phyloP scores from a whole-genome alignment of 2,888 invertebrate genomes.

The Pristionchus fissidentatus region DNA sequence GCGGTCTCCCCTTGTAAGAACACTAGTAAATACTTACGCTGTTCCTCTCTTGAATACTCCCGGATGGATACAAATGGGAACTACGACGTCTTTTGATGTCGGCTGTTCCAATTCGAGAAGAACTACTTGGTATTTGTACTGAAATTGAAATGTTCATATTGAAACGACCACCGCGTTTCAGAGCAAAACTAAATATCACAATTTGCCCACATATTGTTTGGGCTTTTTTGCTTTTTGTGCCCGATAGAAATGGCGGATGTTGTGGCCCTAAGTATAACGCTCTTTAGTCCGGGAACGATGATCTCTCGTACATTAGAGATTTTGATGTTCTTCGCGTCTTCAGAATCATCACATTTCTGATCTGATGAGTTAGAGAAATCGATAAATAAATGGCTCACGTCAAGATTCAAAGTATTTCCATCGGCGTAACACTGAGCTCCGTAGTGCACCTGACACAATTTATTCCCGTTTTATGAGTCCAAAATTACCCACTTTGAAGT shows the following conservation, averaged over 20 bases:
- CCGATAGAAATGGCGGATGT: no score
- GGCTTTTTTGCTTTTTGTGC: no score
- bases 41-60: neutral
- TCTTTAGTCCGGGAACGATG: neutral
- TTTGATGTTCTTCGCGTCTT: neutral
- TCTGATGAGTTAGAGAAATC: no score
- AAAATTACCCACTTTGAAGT: neutral
- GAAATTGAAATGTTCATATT: no score
- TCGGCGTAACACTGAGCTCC: slow-evolving; percentile 6
- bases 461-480: neutral
- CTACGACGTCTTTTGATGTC: neutral
- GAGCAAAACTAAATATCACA: no score
- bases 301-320: slow-evolving; percentile 9
- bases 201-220: no score
- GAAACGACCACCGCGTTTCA: no score
- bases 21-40: no score
- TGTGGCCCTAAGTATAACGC: no score
- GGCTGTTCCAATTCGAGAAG: slow-evolving; percentile 30
- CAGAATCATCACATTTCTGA: neutral
- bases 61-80: neutral
- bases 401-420: neutral
- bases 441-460: neutral
- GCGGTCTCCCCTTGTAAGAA: no score
- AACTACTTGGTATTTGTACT: slow-evolving; percentile 20
- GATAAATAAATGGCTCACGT: neutral